Conservation (phyloP, 2,888 invertebrate species). For the Tanytarsus gracilentus region DNA sequence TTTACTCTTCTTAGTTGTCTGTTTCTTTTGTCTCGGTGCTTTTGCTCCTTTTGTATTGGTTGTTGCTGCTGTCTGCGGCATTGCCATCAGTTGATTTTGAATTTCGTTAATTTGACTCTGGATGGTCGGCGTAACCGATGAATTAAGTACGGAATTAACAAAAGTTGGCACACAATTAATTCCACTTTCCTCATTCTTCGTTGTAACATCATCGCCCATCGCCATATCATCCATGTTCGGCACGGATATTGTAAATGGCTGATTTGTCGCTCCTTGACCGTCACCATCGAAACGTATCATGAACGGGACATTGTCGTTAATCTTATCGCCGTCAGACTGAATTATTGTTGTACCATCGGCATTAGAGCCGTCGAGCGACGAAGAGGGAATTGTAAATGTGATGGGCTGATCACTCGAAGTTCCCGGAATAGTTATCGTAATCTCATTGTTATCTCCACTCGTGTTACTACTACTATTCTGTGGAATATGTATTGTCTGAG, state of each 20-base stretch:
- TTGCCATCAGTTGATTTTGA: conserved; percentile 33
- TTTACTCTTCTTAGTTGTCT: conserved; percentile 25
- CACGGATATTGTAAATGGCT: conserved; percentile 43
- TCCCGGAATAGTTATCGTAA: conserved; percentile 44
- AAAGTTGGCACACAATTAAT: conserved; percentile 30
- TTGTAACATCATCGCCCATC: background rate
- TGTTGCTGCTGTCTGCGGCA: conserved; percentile 24
- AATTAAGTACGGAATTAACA: conserved; percentile 31
- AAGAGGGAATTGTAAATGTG: conserved; percentile 42
- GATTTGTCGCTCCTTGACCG: conserved; percentile 36
- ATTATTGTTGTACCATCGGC: conserved; percentile 14
- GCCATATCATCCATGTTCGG: conserved; percentile 32
- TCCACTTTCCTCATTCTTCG: background rate
- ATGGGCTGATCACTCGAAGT: conserved; percentile 38
- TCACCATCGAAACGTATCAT: conserved; percentile 42
- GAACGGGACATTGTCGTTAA: conserved; percentile 34
- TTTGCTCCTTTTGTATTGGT: conserved; percentile 5
- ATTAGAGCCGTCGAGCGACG: conserved; percentile 24
- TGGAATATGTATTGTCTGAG: conserved; percentile 14
- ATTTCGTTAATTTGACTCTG: conserved; percentile 34
- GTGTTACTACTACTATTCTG: background rate
- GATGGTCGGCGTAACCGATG: conserved; percentile 31
- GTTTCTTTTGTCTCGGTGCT: conserved; percentile 22
- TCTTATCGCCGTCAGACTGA: conserved; percentile 33
- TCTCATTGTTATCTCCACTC: conserved; percentile 29